Conservation (phyloP, 2,797 vertebrate species). For the Streptopelia turtur region DNA sequence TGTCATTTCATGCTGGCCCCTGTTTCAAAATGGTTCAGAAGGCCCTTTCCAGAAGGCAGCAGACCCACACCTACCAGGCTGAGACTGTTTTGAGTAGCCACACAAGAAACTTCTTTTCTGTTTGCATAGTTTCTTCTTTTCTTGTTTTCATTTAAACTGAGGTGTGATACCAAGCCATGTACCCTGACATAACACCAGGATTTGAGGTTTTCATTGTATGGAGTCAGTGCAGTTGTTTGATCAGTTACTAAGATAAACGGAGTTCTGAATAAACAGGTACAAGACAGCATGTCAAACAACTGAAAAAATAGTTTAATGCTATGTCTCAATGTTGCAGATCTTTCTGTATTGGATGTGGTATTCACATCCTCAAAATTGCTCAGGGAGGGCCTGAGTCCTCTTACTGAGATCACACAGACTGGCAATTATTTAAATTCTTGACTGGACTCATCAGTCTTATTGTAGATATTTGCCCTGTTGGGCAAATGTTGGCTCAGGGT, state of each 20-base stretch:
- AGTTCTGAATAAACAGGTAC: neutral
- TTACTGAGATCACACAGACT: neutral
- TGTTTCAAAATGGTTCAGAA: neutral
- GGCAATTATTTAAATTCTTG: neutral
- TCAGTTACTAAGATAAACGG: neutral
- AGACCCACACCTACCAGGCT: neutral
- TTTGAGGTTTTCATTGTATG: neutral
- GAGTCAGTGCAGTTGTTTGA: neutral
- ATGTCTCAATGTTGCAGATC: neutral
- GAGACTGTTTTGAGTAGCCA: neutral
- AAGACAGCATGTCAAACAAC: neutral
- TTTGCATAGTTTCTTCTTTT: neutral
- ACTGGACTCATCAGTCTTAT: neutral
- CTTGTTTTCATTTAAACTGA: neutral
- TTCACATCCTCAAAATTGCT: neutral
- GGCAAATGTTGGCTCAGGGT: neutral
- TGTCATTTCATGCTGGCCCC: neutral
- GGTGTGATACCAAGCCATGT: neutral
- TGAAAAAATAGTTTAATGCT: neutral
- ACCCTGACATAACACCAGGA: neutral
- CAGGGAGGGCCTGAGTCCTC: neutral
- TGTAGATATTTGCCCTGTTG: neutral
- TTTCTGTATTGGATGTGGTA: neutral
- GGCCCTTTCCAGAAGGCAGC: neutral
- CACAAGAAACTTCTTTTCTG: neutral